These are phyloP conservation scores for Ceratosolen solmsi DNA, from an alignment of 1,140 invertebrate species.

Conservation along the genomic window DNA sequence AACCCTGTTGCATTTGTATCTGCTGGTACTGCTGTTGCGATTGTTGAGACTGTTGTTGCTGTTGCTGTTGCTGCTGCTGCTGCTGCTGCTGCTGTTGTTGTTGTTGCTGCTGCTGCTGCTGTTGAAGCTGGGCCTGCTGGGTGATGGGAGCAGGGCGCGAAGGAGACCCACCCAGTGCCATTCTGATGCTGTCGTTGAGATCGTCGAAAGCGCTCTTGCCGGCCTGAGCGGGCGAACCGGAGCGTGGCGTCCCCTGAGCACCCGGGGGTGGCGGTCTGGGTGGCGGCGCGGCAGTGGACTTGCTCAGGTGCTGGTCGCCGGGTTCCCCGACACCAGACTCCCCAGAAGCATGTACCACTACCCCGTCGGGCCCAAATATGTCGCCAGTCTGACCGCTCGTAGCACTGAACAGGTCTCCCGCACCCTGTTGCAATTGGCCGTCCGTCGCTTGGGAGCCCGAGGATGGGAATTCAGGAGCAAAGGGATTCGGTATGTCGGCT, in stretches of 20 bases:
- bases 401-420: conserved; percentile 69
- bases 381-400: conserved; percentile 65
- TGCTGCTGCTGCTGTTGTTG: conserved; percentile 59
- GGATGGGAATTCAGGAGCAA: conserved; percentile 73
- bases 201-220: conserved; percentile 81
- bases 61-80: conserved; percentile 69
- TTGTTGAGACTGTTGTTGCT: conserved; percentile 57
- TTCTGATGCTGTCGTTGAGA: conserved; percentile 80
- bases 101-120: conserved; percentile 61
- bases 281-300: conserved; percentile 71
- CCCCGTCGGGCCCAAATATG: conserved; percentile 70
- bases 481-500: conserved; percentile 75
- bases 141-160: conserved; percentile 67
- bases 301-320: conserved; percentile 57
- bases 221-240: conserved; percentile 64
- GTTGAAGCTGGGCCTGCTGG: conserved; percentile 69
- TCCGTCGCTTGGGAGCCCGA: conserved; percentile 60
- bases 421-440: conserved; percentile 34
- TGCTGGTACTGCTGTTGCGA: conserved; percentile 59
- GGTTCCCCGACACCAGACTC: conserved; percentile 53
- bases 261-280: conserved; percentile 73
- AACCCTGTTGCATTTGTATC: conserved; percentile 60
- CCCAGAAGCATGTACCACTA: conserved; percentile 62
- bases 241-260: conserved; percentile 72
- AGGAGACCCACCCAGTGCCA: conserved; percentile 79